phyloP scores from a whole-genome alignment of 2,113 vertebrate species.

The Loxodonta africana region DNA sequence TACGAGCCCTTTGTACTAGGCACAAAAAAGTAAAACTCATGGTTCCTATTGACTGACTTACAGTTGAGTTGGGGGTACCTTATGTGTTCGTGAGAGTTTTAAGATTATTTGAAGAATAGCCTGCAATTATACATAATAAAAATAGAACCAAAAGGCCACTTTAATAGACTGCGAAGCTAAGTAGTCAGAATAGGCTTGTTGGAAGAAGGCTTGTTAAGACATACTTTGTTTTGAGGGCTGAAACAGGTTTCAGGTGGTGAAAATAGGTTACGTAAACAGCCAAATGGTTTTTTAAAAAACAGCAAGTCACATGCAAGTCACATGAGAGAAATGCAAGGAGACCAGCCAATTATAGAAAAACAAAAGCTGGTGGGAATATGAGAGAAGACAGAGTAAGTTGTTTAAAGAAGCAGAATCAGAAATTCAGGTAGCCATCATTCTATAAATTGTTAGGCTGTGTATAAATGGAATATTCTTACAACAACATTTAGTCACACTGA shows the following conservation, averaged over 20 bases:
- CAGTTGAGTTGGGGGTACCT: neutral
- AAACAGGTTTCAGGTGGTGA: neutral
- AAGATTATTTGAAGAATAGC: neutral
- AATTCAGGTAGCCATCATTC: neutral
- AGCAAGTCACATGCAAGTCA: neutral
- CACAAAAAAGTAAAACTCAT: slow-evolving; percentile 10
- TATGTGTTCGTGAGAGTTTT: neutral
- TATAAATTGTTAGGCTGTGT: neutral
- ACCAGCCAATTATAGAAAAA: neutral
- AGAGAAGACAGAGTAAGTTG: neutral
- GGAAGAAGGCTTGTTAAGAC: neutral
- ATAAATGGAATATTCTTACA: neutral
- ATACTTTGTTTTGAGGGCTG: neutral
- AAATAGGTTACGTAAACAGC: neutral
- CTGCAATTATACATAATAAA: neutral
- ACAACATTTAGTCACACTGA: neutral
- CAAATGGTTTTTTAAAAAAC: neutral
- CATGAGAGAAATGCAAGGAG: neutral
- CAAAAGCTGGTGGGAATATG: no score
- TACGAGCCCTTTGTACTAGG: slow-evolving; percentile 14
- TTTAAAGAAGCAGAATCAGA: slow-evolving; percentile 36
- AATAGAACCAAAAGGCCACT: neutral
- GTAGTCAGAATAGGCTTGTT: neutral
- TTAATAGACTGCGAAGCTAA: neutral
- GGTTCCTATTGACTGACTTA: neutral